Evolutionary conservation across 2,888 invertebrate species (phyloP).

Genomic region (Apeira syringaria): DNA sequence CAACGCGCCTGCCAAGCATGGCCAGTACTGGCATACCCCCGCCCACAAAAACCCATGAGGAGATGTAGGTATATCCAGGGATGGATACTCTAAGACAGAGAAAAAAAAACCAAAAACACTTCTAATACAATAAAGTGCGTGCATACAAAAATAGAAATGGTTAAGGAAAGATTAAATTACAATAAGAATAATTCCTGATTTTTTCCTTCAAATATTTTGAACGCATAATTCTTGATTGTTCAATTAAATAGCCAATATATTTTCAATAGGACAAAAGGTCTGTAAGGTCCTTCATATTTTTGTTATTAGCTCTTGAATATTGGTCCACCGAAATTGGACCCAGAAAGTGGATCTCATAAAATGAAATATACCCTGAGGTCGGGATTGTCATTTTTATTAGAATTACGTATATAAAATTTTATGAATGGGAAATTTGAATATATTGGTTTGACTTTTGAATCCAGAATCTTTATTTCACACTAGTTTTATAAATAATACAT

Average conservation of each 20-base stretch:
- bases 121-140: too few relatives aligned
- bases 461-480: too few relatives aligned
- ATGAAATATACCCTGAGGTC: constrained; percentile 45
- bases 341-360: constrained; percentile 42
- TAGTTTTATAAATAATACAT: too few relatives aligned
- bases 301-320: constrained; percentile 59
- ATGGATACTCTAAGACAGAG: too few relatives aligned
- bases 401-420: constrained; percentile 12
- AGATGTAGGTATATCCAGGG: too few relatives aligned
- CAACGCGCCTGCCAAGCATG: too few relatives aligned
- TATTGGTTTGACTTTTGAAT: constrained; percentile 3
- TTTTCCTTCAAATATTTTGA: too few relatives aligned
- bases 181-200: constrained; percentile 11
- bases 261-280: constrained; percentile 44
- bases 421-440: not conserved
- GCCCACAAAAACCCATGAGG: too few relatives aligned
- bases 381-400: constrained; percentile 45
- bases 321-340: constrained; percentile 49
- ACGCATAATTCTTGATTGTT: constrained; percentile 25
- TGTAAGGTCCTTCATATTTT: constrained; percentile 48
- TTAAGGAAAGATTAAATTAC: constrained; percentile 9
- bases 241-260: constrained; percentile 35
- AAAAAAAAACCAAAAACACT: too few relatives aligned
- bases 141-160: not conserved
- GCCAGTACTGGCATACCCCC: too few relatives aligned